These are phyloP conservation scores for Formica exsecta DNA, from an alignment of 1,140 invertebrate species.

Conservation along the genomic window DNA sequence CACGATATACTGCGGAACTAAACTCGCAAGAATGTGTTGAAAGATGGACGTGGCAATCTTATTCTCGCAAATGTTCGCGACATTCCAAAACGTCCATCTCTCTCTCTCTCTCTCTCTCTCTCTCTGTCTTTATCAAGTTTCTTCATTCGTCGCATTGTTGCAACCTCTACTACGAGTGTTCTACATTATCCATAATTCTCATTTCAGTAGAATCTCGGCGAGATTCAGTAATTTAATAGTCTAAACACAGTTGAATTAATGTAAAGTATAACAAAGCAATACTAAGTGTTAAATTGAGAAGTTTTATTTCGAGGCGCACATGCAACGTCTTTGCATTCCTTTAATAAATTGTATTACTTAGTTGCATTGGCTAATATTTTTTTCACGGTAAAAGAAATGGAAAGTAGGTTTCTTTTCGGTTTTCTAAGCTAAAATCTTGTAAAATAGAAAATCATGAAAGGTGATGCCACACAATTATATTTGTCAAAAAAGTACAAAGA, in stretches of 20 bases:
- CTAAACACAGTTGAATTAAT: constrained; percentile 9
- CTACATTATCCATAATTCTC: constrained; percentile 8
- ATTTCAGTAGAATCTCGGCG: not conserved
- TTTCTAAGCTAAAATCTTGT: not conserved
- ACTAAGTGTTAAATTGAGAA: not conserved
- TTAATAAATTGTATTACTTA: not conserved
- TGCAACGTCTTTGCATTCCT: not conserved
- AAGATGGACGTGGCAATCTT: constrained; percentile 34
- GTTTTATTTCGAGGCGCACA: not conserved
- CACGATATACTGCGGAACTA: not conserved
- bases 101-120: constrained; percentile 1
- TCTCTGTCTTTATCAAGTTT: constrained; percentile 23
- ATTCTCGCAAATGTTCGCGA: constrained; percentile 35
- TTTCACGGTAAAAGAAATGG: not conserved
- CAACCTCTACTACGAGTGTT: not conserved
- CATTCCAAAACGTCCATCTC: constrained; percentile 18
- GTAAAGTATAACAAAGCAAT: constrained; percentile 1
- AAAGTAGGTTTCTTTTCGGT: not conserved
- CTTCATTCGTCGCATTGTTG: constrained; percentile 28
- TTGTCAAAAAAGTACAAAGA: not conserved
- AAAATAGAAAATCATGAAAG: not conserved
- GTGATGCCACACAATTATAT: not conserved
- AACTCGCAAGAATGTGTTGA: constrained; percentile 23
- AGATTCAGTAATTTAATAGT: constrained; percentile 22
- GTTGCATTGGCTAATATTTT: not conserved